Base-by-base conservation (phyloP, 2,797 vertebrate genomes). In the Anguilla anguilla region DNA sequence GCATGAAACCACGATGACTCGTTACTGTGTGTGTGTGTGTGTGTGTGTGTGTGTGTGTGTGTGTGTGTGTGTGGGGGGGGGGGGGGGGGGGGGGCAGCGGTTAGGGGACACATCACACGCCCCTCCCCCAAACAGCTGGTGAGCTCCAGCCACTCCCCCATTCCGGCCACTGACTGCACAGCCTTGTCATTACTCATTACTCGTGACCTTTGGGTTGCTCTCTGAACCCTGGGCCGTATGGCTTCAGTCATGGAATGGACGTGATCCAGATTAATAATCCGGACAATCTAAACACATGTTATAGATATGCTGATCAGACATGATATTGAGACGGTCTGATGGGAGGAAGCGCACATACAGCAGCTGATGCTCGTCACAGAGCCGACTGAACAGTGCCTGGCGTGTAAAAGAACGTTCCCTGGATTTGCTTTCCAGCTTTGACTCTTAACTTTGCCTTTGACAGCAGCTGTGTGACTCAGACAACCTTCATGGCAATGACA, bases 401-500 rank as follows among this genome's bases (percentile, higher is more conserved):
- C 17, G 55, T 57, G 55, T 57, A 61, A 64, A 22, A 64, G 13
- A 72, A 72, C 67, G 31, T 31, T 72, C 67, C 22, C 59, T 64
- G 59, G 6, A 19, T 64, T 64, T 64, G 2, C 22, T 25, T 51
- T 51, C 6, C 6, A 51, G 51, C 10, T 15, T 61, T 61, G 61
- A 17, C 2, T 19, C 39, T 57, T 17, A 0, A 61, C 59, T 61
- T 61, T 57, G 64, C 64, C 67, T 74, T 31, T 3, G 35, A 10
- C n/a, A 11, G 9, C 69, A 74, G 61, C 35, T 6, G 31, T 39
- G 43, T 3, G 11, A 43, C 49, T 35, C 86, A 55, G 86, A 86
- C 92, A 93, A 94, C 92, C 90, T 91, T 92, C 91, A 91, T 90
- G 90, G 86, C 89, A 87, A 85, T 90, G 88, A 81, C 94, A 91